These are phyloP conservation scores for Scleropages formosus DNA, from an alignment of 2,797 vertebrate species.

Conservation along the genomic window DNA sequence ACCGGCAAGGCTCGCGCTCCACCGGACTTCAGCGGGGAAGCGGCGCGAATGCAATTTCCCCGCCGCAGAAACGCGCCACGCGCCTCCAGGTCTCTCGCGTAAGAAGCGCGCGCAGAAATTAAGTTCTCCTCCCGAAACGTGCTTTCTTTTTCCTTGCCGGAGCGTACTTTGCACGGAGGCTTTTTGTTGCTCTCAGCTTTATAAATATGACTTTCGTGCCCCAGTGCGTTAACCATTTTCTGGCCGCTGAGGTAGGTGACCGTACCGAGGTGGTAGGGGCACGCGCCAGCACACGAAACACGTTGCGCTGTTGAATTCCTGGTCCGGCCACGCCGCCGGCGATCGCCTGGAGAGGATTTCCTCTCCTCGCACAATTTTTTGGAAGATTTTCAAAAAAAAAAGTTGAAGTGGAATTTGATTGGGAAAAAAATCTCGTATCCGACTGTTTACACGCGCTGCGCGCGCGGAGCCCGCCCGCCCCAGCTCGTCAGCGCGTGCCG, in stretches of 20 bases:
- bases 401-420: constrained; percentile 80
- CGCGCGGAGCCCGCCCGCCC: constrained; percentile 63
- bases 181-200: constrained; percentile 41
- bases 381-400: constrained; percentile 76
- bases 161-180: constrained; percentile 28
- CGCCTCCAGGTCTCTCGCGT: no score
- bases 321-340: constrained; percentile 37
- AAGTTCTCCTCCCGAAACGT: background rate
- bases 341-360: constrained; percentile 55
- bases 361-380: constrained; percentile 69
- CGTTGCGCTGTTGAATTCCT: constrained; percentile 50
- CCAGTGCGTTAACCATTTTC: constrained; percentile 62
- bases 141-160: constrained; percentile 33
- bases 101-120: constrained; percentile 34
- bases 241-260: constrained; percentile 41
- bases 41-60: constrained; percentile 27
- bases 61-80: no score
- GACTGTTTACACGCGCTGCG: constrained; percentile 84
- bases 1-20: constrained; percentile 44
- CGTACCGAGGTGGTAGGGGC: constrained; percentile 28
- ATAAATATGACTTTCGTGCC: constrained; percentile 34
- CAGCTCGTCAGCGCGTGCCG: constrained; percentile 70
- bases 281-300: no score
- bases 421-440: constrained; percentile 81
- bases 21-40: constrained; percentile 51